phyloP scores from a whole-genome alignment of 2,797 vertebrate species.

The Hippoglossus hippoglossus region DNA sequence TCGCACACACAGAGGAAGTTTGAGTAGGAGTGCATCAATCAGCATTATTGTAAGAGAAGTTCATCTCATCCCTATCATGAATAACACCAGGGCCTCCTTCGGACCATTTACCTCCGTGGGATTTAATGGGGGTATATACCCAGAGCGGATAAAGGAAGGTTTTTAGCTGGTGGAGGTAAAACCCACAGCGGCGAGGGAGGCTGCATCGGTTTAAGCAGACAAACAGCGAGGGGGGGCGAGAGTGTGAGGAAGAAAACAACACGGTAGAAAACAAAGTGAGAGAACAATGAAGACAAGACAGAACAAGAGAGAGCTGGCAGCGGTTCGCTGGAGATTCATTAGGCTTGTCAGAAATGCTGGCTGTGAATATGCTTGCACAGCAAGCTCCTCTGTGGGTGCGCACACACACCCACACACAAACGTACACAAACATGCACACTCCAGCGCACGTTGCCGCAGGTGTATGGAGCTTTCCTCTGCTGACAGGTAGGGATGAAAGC shows the following conservation, averaged over 20 bases:
- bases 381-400: slow-evolving; percentile 58
- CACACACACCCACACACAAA: slow-evolving; percentile 47
- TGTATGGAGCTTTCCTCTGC: slow-evolving; percentile 68
- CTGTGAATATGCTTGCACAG: slow-evolving; percentile 75
- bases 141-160: slow-evolving; percentile 24
- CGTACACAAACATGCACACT: slow-evolving; percentile 46
- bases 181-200: slow-evolving; percentile 10
- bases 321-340: slow-evolving; percentile 79
- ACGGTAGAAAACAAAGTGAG: slow-evolving; percentile 44
- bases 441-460: slow-evolving; percentile 56
- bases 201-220: slow-evolving; percentile 33
- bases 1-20: slow-evolving; percentile 26
- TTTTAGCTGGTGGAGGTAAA: slow-evolving; percentile 42
- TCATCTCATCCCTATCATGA: slow-evolving; percentile 24
- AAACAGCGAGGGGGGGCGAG: slow-evolving; percentile 21
- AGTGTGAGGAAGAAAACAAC: slow-evolving; percentile 1
- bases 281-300: slow-evolving; percentile 78
- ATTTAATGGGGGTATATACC: slow-evolving; percentile 13
- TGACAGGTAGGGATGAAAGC: slow-evolving; percentile 75
- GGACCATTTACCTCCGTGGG: slow-evolving; percentile 13
- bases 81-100: slow-evolving; percentile 25
- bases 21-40: slow-evolving; percentile 14
- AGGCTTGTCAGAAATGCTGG: slow-evolving; percentile 73
- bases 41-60: slow-evolving; percentile 21
- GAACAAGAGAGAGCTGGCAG: slow-evolving; percentile 76